Percentiles rank a stretch among this genome's conserved stretches.
These are phyloP conservation scores for Coregonus suidteri DNA, from an alignment of 2,797 vertebrate genomes.

Conservation along the genomic window DNA sequence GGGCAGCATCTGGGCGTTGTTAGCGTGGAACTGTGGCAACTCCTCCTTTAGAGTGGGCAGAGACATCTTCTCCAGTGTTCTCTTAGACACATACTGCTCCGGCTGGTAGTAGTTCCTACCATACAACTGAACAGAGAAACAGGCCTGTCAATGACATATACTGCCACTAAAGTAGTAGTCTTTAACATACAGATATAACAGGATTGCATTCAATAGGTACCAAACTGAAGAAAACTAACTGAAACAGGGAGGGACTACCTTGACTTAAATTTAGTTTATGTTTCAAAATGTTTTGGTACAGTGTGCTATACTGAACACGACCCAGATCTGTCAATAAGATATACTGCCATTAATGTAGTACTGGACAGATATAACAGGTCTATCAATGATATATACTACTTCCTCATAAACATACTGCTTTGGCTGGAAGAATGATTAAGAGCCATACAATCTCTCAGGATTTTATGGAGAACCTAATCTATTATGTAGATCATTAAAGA, in stretches of 20 bases:
- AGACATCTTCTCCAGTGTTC: conserved; percentile 85
- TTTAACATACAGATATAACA: too few relatives aligned
- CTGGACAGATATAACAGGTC: too few relatives aligned
- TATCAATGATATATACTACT: background rate
- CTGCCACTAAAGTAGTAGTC: background rate
- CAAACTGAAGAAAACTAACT: background rate
- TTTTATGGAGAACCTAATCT: too few relatives aligned
- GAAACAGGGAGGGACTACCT: background rate
- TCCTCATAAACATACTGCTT: background rate
- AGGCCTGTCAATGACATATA: background rate
- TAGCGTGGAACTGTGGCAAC: conserved; percentile 82
- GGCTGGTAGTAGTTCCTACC: conserved; percentile 85
- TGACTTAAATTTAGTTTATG: too few relatives aligned
- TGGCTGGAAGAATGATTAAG: too few relatives aligned
- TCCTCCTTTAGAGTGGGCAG: conserved; percentile 78
- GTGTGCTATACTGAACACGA: too few relatives aligned
- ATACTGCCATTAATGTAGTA: too few relatives aligned
- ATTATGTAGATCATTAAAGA: too few relatives aligned
- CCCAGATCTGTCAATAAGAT: too few relatives aligned
- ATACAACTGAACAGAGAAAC: conserved; percentile 73
- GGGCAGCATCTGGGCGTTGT: conserved; percentile 77
- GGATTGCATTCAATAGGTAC: background rate
- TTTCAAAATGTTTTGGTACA: too few relatives aligned
- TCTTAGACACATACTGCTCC: conserved; percentile 89
- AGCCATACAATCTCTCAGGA: too few relatives aligned